Conservation (phyloP, 2,888 invertebrate genomes). For the Belgica antarctica region DNA sequence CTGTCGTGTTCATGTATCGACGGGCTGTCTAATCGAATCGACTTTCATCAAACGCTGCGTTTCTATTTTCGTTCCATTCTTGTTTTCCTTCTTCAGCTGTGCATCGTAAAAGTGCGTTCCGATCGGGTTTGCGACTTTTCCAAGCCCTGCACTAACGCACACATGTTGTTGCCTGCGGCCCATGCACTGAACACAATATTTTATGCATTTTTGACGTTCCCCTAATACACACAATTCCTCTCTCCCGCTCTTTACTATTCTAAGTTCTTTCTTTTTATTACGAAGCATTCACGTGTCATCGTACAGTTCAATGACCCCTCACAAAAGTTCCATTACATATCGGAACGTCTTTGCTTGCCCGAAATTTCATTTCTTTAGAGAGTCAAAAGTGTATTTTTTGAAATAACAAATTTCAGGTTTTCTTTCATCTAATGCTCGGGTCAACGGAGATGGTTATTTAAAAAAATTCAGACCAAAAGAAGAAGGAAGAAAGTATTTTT, state of each 20-base stretch:
- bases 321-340: constrained; percentile 42
- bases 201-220: constrained; percentile 36
- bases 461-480: neutral
- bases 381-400: too few relatives aligned
- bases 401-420: neutral
- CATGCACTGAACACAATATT: neutral
- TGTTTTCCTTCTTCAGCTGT: constrained; percentile 11
- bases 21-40: neutral
- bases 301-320: constrained; percentile 36
- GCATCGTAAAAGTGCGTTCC: constrained; percentile 13
- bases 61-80: constrained; percentile 37
- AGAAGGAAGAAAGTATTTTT: neutral
- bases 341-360: neutral
- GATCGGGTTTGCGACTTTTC: neutral
- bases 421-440: neutral
- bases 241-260: constrained; percentile 34
- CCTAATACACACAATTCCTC: constrained; percentile 22
- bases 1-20: neutral
- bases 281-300: constrained; percentile 42
- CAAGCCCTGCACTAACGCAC: constrained; percentile 19
- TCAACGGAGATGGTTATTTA: neutral
- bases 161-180: neutral
- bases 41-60: constrained; percentile 18
- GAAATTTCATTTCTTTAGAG: too few relatives aligned
- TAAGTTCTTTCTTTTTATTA: constrained; percentile 6